phyloP scores from a whole-genome alignment of 2,888 invertebrate genomes.

The Oxytorus armatus region DNA sequence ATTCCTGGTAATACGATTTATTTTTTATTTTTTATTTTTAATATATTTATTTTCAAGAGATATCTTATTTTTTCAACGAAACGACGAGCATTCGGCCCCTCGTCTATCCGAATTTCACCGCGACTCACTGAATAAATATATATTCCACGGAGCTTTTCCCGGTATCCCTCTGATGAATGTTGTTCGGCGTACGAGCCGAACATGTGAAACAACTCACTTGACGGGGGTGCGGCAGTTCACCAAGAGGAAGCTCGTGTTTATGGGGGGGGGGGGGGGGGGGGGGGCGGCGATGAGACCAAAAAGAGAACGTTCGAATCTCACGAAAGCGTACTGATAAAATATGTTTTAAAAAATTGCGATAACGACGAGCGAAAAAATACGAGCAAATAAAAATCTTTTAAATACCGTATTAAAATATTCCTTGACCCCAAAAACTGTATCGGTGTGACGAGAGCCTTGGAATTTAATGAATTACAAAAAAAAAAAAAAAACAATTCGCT shows the following conservation, averaged over 20 bases:
- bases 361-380: background rate
- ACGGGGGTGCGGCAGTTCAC: constrained; percentile 16
- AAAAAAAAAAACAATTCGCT: background rate
- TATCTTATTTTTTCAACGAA: constrained; percentile 28
- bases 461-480: background rate
- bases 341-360: too few relatives aligned
- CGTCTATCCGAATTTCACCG: constrained; percentile 48
- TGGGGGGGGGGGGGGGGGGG: too few relatives aligned
- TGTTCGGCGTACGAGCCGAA: too few relatives aligned
- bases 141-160: constrained; percentile 46
- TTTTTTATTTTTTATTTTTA: background rate
- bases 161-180: constrained; percentile 35
- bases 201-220: constrained; percentile 66
- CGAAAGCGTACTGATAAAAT: too few relatives aligned
- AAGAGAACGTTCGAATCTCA: too few relatives aligned
- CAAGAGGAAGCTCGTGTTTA: too few relatives aligned
- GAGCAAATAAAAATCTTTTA: background rate
- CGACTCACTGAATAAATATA: constrained; percentile 65
- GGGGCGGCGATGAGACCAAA: too few relatives aligned
- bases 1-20: constrained; percentile 38
- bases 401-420: background rate
- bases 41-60: background rate
- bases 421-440: background rate
- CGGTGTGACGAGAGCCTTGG: background rate
- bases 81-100: constrained; percentile 37